Base-by-base conservation (phyloP, 2,888 invertebrate genomes). In the Muschampia plurimacula region DNA sequence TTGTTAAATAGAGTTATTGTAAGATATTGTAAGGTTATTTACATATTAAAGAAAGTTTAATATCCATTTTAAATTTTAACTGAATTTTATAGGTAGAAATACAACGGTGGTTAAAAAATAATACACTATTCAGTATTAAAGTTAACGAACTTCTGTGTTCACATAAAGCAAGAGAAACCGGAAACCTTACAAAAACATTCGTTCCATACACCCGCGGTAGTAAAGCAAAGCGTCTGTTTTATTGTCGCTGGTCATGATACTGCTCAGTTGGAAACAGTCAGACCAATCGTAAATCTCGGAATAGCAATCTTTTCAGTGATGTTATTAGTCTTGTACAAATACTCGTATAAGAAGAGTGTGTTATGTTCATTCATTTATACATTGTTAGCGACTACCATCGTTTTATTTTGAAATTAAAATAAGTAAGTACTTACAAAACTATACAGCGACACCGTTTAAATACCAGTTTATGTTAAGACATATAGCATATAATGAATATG, bases 171-270 rank as follows among this genome's bases (percentile, higher is more conserved):
- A 71, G 81, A 84, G 83, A 85, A 84, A 85, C 91, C 89, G 93
- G 93, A 93, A 92, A 89, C 86, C 82, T 80, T 85, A 86, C 85
- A 86, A 91, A 91, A 93, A 91, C 89, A 90, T 82, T 44, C 82
- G 81, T 77, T 76, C 79, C 78, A 82, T 79, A 79, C 79, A 81
- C 78, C 79, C 77, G 72, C 55, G 77, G 84, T 81, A 83, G 82
- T 88, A 88, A 89, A 86, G 80, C 76, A 74, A 81, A 82, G 78
- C 81, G 80, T 82, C 83, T 81, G 87, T 91, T 93, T 93, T 92
- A 93, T 89, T 90, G 86, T 89, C 89, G 81, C 77, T 76, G 79
- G 82, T 79, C 84, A 83, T 87, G 84, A 87, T 88, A 85, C 82
- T 83, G 82, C 86, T 86, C 86, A 87, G 86, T 87, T 89, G 85